phyloP scores from a whole-genome alignment of 2,888 invertebrate genomes.

The Pogonocherus hispidulus region DNA sequence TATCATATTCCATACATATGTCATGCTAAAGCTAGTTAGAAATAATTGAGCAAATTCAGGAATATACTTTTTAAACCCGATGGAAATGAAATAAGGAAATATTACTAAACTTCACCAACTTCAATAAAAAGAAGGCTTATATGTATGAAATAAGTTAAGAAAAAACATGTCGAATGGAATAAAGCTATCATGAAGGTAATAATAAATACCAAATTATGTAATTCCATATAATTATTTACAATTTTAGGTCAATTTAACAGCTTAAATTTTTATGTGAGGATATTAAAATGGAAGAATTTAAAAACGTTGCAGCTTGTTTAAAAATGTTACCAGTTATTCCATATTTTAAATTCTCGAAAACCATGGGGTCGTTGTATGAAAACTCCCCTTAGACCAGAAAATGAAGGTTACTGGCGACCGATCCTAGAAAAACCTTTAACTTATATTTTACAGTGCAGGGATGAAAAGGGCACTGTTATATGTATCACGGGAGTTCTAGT shows the following conservation, averaged over 20 bases:
- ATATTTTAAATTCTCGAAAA: neutral
- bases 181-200: neutral
- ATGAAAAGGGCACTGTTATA: too few species aligned
- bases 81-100: neutral
- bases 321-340: neutral
- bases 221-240: neutral
- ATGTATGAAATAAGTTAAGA: neutral
- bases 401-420: neutral
- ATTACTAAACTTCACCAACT: neutral
- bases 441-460: too few species aligned
- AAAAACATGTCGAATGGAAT: neutral
- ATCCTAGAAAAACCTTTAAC: too few species aligned
- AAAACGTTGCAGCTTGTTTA: neutral
- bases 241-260: neutral
- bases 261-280: neutral
- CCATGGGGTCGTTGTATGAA: neutral
- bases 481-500: too few species aligned
- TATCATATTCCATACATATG: slow-evolving; percentile 7
- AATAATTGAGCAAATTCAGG: neutral
- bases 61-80: neutral
- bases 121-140: neutral
- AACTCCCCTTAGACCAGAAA: neutral
- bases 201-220: neutral
- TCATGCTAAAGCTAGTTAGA: neutral
- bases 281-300: neutral